Conservation (phyloP, 1,140 invertebrate genomes). For the Coenobita brevimanus region DNA sequence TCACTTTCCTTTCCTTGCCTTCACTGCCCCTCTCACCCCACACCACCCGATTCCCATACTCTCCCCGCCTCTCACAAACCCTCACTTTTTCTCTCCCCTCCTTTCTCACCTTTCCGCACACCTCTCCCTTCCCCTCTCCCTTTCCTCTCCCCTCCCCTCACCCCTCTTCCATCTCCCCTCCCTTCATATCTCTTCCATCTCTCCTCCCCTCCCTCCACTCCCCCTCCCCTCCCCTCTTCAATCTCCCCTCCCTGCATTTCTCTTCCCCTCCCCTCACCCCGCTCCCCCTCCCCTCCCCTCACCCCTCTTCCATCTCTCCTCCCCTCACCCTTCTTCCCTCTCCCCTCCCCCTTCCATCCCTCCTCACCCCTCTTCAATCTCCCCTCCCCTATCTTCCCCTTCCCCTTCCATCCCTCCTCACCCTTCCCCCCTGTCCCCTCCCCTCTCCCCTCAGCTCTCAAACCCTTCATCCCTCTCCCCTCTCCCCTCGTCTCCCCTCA, state of each 20-base stretch:
- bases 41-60: too few species aligned
- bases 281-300: too few species aligned
- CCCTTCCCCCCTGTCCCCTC: too few species aligned
- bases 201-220: neutral
- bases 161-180: neutral
- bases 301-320: too few species aligned
- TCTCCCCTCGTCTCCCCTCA: neutral
- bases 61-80: neutral
- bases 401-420: too few species aligned
- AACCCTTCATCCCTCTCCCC: too few species aligned
- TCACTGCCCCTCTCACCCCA: neutral
- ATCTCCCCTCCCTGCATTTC: neutral
- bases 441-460: too few species aligned
- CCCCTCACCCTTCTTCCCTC: too few species aligned
- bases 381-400: too few species aligned
- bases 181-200: neutral
- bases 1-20: neutral
- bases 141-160: neutral
- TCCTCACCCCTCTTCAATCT: too few species aligned
- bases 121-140: neutral
- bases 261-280: neutral
- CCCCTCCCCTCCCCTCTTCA: neutral
- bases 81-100: neutral
- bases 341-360: neutral
- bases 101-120: neutral